Percentiles rank a stretch among this genome's conserved stretches.
Conservation (phyloP, 1,140 invertebrate species). For the Euwallacea fornicatus region DNA sequence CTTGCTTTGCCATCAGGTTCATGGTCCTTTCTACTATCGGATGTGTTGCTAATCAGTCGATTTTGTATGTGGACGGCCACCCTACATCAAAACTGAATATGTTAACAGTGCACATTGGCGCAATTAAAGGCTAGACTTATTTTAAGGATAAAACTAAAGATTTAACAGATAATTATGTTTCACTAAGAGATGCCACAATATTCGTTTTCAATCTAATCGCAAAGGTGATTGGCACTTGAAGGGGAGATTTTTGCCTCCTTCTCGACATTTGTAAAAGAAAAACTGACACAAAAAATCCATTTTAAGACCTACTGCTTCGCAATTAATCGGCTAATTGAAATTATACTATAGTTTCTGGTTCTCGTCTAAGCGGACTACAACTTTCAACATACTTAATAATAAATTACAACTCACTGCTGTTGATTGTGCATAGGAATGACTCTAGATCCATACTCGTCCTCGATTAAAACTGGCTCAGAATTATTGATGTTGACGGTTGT, state of each 20-base stretch:
- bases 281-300: too few relatives aligned
- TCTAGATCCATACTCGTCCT: slow-evolving; percentile 66
- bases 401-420: slow-evolving; percentile 44
- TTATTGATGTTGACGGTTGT: slow-evolving; percentile 59
- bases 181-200: background rate
- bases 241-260: too few relatives aligned
- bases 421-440: slow-evolving; percentile 48
- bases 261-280: too few relatives aligned
- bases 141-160: too few relatives aligned
- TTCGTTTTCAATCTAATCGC: background rate
- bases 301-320: too few relatives aligned
- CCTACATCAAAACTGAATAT: background rate
- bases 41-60: slow-evolving; percentile 28
- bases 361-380: background rate
- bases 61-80: slow-evolving; percentile 4
- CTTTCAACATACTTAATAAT: background rate
- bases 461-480: slow-evolving; percentile 67
- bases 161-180: too few relatives aligned
- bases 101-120: too few relatives aligned
- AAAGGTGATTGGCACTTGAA: background rate
- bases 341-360: too few relatives aligned
- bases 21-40: slow-evolving; percentile 49
- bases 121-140: too few relatives aligned
- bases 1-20: slow-evolving; percentile 51
- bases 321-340: too few relatives aligned